These are phyloP conservation scores for Peromyscus nudipes DNA, from an alignment of 2,797 vertebrate genomes.

Conservation along the genomic window DNA sequence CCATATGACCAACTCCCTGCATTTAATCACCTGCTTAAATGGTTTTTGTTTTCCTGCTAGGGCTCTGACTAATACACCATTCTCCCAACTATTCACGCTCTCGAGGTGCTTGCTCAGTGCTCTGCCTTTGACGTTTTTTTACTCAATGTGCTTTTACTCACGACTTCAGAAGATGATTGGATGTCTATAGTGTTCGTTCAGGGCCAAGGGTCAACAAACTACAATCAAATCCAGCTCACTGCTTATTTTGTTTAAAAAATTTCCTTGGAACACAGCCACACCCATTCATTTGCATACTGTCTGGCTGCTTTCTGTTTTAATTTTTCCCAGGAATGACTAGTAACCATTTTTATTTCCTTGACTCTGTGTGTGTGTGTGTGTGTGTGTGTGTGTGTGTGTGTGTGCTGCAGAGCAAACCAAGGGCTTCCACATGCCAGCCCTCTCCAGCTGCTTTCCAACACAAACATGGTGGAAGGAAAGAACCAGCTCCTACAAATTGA, in stretches of 20 bases:
- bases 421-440: not conserved
- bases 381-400: not conserved
- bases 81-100: not conserved
- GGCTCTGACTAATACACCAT: not conserved
- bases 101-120: not conserved
- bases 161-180: not conserved
- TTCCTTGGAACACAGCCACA: conserved; percentile 12
- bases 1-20: not conserved
- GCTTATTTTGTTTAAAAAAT: conserved; percentile 30
- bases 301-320: conserved; percentile 35
- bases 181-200: not conserved
- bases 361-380: not conserved
- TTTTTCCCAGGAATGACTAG: not conserved
- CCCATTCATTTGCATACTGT: conserved; percentile 35
- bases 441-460: conserved; percentile 39
- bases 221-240: not conserved
- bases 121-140: not conserved
- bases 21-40: conserved; percentile 45
- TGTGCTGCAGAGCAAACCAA: not conserved
- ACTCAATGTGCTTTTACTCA: not conserved
- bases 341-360: not conserved
- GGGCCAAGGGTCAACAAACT: conserved; percentile 7
- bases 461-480: not conserved
- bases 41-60: conserved; percentile 48
- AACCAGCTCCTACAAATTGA: not conserved